These are phyloP conservation scores for Fragum whitleyi DNA, from an alignment of 2,888 invertebrate species.

Conservation along the genomic window DNA sequence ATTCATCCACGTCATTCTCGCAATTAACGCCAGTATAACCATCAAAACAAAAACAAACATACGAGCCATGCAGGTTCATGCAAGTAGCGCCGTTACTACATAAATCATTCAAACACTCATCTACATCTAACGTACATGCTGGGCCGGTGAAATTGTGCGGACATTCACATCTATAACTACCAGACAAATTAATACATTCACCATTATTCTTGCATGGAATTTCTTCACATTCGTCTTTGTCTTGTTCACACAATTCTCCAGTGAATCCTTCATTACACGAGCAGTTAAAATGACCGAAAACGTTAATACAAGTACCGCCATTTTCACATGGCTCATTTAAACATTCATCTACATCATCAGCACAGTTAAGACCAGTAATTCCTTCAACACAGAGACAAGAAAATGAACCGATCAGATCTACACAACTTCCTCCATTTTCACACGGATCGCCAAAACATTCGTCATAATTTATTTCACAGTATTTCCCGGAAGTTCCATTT, in stretches of 20 bases:
- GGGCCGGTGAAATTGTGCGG: constrained; percentile 53
- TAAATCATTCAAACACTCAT: constrained; percentile 62
- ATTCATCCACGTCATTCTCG: constrained; percentile 51
- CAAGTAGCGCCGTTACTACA: constrained; percentile 69
- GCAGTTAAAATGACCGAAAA: constrained; percentile 2
- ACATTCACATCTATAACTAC: constrained; percentile 64
- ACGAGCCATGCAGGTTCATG: constrained; percentile 60
- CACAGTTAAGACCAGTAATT: constrained; percentile 34
- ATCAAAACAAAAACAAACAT: constrained; percentile 61
- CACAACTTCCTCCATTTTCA: constrained; percentile 16
- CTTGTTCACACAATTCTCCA: constrained; percentile 28
- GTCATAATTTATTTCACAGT: constrained; percentile 38
- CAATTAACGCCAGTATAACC: constrained; percentile 60
- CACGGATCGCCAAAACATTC: constrained; percentile 23
- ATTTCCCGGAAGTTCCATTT: constrained; percentile 54
- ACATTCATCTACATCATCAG: constrained; percentile 28
- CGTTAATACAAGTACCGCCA: constrained; percentile 3
- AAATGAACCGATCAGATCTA: constrained; percentile 54
- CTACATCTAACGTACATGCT: constrained; percentile 59
- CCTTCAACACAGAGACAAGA: constrained; percentile 50
- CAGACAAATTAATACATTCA: constrained; percentile 49
- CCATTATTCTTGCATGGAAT: constrained; percentile 44
- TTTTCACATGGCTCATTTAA: constrained; percentile 5
- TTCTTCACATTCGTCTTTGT: constrained; percentile 50
- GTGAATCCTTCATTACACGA: constrained; percentile 1